Evolutionary conservation across 2,888 invertebrate genomes (phyloP).

Genomic region (Clusia tigrina): DNA sequence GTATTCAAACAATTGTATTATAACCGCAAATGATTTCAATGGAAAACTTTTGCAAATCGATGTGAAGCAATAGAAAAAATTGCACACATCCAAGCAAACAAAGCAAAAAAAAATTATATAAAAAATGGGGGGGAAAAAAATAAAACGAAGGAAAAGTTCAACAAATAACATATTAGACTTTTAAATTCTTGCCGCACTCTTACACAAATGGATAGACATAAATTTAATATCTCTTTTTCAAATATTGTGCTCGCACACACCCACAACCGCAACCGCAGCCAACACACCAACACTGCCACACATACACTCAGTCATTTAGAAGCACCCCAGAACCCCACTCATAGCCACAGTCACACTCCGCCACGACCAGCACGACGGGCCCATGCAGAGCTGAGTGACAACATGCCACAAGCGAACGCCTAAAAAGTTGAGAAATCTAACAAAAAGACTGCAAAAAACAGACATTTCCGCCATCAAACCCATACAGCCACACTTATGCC

Average conservation of each 20-base stretch:
- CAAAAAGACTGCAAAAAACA: not conserved
- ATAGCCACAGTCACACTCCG: constrained; percentile 42
- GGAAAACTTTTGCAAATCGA: not conserved
- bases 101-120: not conserved
- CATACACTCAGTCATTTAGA: constrained; percentile 15
- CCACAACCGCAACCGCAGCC: constrained; percentile 1
- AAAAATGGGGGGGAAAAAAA: not conserved
- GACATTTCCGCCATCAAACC: not conserved
- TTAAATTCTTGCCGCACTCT: not conserved
- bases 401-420: constrained; percentile 3
- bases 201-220: not conserved
- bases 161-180: constrained; percentile 10
- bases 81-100: not conserved
- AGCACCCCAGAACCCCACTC: constrained; percentile 16
- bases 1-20: not conserved
- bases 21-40: not conserved
- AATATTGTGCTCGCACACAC: not conserved
- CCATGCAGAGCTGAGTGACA: constrained; percentile 36
- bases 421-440: not conserved
- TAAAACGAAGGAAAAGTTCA: not conserved
- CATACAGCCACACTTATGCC: not conserved
- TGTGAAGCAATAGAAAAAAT: not conserved
- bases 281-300: too few species aligned
- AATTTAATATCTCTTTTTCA: constrained; percentile 2
- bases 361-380: too few species aligned